Percentiles rank a stretch among this genome's conserved stretches.
phyloP scores from a whole-genome alignment of 1,140 invertebrate species.

The Philotrypesis tridentata region DNA sequence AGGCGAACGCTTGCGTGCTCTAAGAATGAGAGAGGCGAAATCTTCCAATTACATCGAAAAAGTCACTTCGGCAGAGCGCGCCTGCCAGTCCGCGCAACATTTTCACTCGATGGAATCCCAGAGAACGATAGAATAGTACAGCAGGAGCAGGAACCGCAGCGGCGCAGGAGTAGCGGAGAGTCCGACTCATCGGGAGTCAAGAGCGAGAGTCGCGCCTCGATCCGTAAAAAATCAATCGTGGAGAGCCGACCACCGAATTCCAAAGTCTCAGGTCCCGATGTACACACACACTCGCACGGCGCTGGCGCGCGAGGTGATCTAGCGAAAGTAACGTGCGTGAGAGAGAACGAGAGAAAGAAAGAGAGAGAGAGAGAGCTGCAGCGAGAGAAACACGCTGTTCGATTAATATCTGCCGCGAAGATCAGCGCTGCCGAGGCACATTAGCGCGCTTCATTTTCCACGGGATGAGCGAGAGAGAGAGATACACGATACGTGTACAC shows the following conservation, averaged over 20 bases:
- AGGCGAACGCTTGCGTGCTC: background rate
- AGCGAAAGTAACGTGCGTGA: constrained; percentile 13
- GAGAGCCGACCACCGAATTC: constrained; percentile 15
- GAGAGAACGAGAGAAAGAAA: too few species aligned
- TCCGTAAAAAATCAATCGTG: constrained; percentile 5
- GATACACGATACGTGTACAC: background rate
- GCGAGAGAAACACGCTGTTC: constrained; percentile 2
- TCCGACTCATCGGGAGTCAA: constrained; percentile 32
- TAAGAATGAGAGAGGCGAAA: background rate
- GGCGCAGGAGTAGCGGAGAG: too few species aligned
- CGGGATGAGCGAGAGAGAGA: background rate
- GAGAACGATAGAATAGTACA: constrained; percentile 35
- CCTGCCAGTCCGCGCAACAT: background rate
- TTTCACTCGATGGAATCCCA: constrained; percentile 15
- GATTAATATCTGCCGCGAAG: constrained; percentile 25
- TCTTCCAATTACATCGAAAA: constrained; percentile 20
- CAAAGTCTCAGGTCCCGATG: background rate
- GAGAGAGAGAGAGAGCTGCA: too few species aligned
- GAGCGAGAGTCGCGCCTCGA: constrained; percentile 4
- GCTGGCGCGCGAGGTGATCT: constrained; percentile 22
- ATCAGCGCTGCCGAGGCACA: constrained; percentile 9
- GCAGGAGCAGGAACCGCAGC: background rate
- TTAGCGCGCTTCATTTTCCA: constrained; percentile 45
- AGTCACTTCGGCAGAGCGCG: background rate
- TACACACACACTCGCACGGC: background rate